Evolutionary conservation across 2,888 invertebrate species (phyloP).

Genomic region (Hirtodrosophila histrioides): DNA sequence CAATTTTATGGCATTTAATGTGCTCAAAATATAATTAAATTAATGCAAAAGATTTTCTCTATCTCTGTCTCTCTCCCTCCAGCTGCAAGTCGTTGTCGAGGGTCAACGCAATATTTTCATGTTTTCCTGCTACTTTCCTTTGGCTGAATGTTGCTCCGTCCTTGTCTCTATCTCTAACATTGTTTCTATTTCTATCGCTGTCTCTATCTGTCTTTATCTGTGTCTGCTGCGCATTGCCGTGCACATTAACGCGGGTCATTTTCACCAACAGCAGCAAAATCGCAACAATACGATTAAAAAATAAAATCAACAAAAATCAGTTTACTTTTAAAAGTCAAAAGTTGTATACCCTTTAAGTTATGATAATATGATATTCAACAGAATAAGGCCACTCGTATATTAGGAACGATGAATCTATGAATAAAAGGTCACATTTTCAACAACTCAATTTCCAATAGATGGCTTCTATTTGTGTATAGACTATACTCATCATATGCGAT

Average conservation of each 20-base stretch:
- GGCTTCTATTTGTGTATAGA: no score
- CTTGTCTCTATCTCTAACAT: not conserved
- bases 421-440: no score
- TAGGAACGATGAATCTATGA: no score
- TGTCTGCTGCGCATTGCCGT: constrained; percentile 44
- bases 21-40: constrained; percentile 54
- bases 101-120: constrained; percentile 54
- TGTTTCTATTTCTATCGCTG: constrained; percentile 4
- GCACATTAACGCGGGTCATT: constrained; percentile 73
- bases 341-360: constrained; percentile 27
- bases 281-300: constrained; percentile 60
- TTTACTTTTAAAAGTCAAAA: not conserved
- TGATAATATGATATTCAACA: no score
- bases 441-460: no score
- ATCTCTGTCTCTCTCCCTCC: constrained; percentile 37
- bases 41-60: constrained; percentile 30
- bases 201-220: constrained; percentile 1
- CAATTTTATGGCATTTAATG: constrained; percentile 31
- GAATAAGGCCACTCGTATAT: no score
- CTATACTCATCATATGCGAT: no score
- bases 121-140: constrained; percentile 28
- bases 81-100: constrained; percentile 43
- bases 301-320: not conserved
- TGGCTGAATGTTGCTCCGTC: constrained; percentile 1
- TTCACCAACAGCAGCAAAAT: constrained; percentile 56